Base-by-base conservation (phyloP, 37 sponge, comb jelly and placozoan species). In the Ianthella basta region DNA sequence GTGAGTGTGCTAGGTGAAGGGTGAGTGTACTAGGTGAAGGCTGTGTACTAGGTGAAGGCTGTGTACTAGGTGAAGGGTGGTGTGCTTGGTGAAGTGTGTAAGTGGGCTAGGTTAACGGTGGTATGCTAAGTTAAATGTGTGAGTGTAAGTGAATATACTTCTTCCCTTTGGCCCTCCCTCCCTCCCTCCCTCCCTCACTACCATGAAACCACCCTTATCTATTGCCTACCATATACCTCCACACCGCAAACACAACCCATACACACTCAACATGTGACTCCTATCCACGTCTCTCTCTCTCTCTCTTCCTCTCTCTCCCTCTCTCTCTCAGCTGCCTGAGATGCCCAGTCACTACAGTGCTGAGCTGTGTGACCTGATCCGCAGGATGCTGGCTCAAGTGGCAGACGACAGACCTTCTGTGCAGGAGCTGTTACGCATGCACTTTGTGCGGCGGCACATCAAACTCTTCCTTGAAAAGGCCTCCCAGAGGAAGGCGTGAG, bases 361-460 rank as follows among this genome's bases (percentile, higher is more conserved):
- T 6, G 94, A 97, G 10, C 85, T 97, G 25, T 44, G 86, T 10
- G 80, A 55, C 16, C 59, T 95, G 61, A 88, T 97, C 18, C 59
- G 85, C 0, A 16, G 75, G 16, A 95, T 95, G 94, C 59, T 97
- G 73, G 59, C 92, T 18, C 87, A 85, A n/a, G 78, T 85, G 24
- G 83, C 95, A 6, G 86, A 84, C 25, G 39, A 90, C 18, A 66
- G 98, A 66, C 98, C 98, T 0, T 80, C 60, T 60, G 92, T 93
- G 4, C 73, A 87, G 25, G 87, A 92, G 41, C 72, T 97, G 32
- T 86, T 97, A 3, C 56, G 91, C 18, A 72, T 83, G 32, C 56
- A 72, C 34, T 97, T 86, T 55, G 82, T 97, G 13, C 78, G 88
- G 16, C 37, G 41, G 19, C 90, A 95, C 87, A 97, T 97, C 60